Conservation (phyloP, 2,888 invertebrate genomes). For the Drosophila silvestris region DNA sequence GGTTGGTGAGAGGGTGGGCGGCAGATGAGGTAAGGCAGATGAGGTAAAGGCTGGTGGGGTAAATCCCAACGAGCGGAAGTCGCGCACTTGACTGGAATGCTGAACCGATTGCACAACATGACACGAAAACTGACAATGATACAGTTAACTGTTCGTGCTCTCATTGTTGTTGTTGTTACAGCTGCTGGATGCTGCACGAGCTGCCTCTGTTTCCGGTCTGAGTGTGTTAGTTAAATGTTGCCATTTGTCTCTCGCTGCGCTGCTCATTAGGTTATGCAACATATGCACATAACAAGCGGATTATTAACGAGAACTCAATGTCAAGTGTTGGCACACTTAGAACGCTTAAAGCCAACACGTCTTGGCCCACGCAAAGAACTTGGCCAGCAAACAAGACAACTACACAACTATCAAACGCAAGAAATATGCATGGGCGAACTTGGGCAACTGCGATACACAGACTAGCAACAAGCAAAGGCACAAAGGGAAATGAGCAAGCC, state of each 20-base stretch:
- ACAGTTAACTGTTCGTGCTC: conserved; percentile 39
- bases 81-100: conserved; percentile 60
- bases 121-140: conserved; percentile 55
- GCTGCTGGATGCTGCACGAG: conserved; percentile 33
- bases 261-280: conserved; percentile 76
- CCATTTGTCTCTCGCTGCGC: conserved; percentile 50
- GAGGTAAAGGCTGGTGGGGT: conserved; percentile 1
- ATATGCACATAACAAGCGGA: conserved; percentile 48
- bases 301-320: conserved; percentile 69
- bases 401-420: conserved; percentile 9
- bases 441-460: conserved; percentile 2
- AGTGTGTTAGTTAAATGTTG: conserved; percentile 52
- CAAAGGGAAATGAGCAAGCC: not conserved
- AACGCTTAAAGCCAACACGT: conserved; percentile 45
- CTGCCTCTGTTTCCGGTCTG: conserved; percentile 53
- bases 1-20: not conserved
- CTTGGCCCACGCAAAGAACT: conserved; percentile 12
- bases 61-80: conserved; percentile 54
- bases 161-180: conserved; percentile 11
- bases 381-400: conserved; percentile 14
- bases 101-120: conserved; percentile 73
- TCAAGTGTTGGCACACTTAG: conserved; percentile 57
- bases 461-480: conserved; percentile 2
- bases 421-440: conserved; percentile 16
- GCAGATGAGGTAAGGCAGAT: not conserved